phyloP scores from a whole-genome alignment of 2,888 invertebrate genomes.

The Plagodis pulveraria region DNA sequence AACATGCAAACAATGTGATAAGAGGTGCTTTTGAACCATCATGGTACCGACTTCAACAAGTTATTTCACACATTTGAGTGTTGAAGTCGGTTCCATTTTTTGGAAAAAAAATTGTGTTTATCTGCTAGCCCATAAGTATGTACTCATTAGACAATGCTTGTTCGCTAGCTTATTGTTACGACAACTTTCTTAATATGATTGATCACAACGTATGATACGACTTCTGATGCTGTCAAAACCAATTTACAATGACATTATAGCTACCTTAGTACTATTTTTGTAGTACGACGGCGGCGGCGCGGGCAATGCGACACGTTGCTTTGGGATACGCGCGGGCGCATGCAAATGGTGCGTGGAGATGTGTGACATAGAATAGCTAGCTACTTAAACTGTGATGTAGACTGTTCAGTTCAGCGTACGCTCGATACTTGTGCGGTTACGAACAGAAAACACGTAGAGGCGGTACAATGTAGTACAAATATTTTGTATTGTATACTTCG shows the following conservation, averaged over 20 bases:
- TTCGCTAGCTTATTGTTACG: too few species aligned
- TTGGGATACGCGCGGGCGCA: constrained; percentile 74
- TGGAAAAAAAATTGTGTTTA: too few species aligned
- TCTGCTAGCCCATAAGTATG: too few species aligned
- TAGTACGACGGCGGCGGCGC: constrained; percentile 47
- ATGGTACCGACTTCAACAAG: too few species aligned
- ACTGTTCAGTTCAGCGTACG: constrained; percentile 49
- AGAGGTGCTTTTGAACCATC: too few species aligned
- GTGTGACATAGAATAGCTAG: constrained; percentile 75
- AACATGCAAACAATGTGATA: too few species aligned
- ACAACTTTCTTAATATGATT: too few species aligned
- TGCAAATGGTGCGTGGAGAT: constrained; percentile 81
- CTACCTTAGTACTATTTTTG: constrained; percentile 66
- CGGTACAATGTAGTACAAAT: constrained; percentile 30
- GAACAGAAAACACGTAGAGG: constrained; percentile 49
- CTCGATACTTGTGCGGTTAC: constrained; percentile 56
- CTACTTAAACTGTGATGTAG: too few species aligned
- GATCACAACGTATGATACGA: neutral
- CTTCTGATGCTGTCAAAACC: constrained; percentile 36
- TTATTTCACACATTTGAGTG: too few species aligned
- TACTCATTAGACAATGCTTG: too few species aligned
- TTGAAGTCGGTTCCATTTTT: too few species aligned
- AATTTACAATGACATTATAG: constrained; percentile 77
- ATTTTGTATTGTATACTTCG: neutral
- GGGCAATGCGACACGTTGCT: constrained; percentile 62